Base-by-base conservation (phyloP, 2,888 invertebrate species). In the Trichopria drosophilae region DNA sequence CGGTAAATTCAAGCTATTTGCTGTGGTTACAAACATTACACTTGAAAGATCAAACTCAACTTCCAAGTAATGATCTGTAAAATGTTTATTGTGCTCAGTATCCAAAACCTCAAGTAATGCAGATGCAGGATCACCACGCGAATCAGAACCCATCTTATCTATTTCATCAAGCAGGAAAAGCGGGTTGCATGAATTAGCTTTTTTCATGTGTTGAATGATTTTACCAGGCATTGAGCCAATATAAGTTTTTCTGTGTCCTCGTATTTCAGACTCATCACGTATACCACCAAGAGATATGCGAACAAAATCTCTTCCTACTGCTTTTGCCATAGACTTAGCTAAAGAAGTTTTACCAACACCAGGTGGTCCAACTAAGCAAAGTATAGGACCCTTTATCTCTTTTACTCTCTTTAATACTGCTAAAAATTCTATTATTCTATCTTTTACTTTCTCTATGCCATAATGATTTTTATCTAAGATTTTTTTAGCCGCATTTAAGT, bases 211-310 rank as follows among this genome's bases (percentile, higher is more conserved):
- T 28, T 47, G 47, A 37, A 35, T 47, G 16, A 52, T 37, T 47
- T 47, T 52, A 39, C 52, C 47, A 37, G 52, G 42, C 43, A 42
- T 52, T 43, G 47, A 36, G 43, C 52, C 47, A 37, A 52, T 34
- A 43, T 52, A 52, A 47, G 52, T 52, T 43, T 39, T 47, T 12
- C 52, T 42, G 39, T 52, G 52, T 19, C 52, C 52, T 31, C 43
- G 19, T 22, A 52, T 52, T 15, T 52, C 47, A 22, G 52, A 18
- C 32, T 47, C 47, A 47, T 52, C 52, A 20, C 39, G 42, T 7
- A 52, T 32, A 37, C 47, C 43, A 42, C 52, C 46, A 43, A 49
- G 42, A 20, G 49, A n/a, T 28, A 49, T 43, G 28, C 29, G 26
- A 35, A 49, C 49, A 36, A 49, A 49, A 36, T 28, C 29, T 42